Conservation (phyloP, 1,140 invertebrate genomes). For the Platorchestia sp. region DNA sequence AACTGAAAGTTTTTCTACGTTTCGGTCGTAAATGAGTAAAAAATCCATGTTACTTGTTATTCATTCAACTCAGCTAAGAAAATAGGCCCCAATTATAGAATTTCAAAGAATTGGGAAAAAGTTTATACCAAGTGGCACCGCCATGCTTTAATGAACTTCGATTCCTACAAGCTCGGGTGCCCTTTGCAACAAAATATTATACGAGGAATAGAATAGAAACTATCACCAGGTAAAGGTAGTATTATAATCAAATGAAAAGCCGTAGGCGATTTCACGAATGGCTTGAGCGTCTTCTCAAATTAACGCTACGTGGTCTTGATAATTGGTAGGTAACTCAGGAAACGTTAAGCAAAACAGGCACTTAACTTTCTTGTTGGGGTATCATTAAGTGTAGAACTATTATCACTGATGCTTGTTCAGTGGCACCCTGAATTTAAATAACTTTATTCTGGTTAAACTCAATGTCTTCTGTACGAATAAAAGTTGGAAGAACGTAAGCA, state of each 20-base stretch:
- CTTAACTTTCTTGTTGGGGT: background rate
- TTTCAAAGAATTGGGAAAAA: background rate
- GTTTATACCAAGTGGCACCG: background rate
- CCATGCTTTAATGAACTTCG: background rate
- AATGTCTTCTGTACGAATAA: background rate
- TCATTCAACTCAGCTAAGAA: background rate
- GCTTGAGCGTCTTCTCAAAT: background rate
- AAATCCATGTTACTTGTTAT: background rate
- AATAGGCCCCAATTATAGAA: background rate
- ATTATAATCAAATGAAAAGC: background rate
- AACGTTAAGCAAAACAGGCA: background rate
- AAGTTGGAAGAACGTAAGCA: background rate
- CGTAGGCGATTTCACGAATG: background rate
- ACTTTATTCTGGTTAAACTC: background rate
- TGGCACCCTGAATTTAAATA: background rate
- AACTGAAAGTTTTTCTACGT: background rate
- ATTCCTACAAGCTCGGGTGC: background rate
- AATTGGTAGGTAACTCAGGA: background rate
- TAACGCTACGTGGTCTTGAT: background rate
- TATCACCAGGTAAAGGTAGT: background rate
- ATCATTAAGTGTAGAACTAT: background rate
- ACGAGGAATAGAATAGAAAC: background rate
- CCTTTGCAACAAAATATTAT: background rate
- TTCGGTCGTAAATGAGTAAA: background rate
- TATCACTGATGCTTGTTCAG: background rate